Evolutionary conservation across 92 coral and sea anemone genomes (phyloP).

Genomic region (Parazoanthus swiftii): DNA sequence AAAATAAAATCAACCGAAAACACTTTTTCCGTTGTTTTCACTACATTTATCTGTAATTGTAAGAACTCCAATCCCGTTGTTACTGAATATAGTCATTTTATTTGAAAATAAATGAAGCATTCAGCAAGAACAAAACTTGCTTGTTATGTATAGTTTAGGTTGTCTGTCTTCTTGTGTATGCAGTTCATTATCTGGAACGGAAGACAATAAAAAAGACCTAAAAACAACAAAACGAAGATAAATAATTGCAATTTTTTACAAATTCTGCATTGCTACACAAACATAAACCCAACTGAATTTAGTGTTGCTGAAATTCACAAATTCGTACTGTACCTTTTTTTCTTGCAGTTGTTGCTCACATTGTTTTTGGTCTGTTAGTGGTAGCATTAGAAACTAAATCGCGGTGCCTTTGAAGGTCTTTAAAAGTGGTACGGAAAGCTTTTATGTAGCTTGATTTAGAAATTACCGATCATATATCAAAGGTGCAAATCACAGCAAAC

Average conservation of each 20-base stretch:
- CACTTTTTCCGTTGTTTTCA: background rate
- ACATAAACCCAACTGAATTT: background rate
- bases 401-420: background rate
- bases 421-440: background rate
- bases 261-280: background rate
- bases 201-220: background rate
- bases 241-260: background rate
- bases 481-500: too few relatives aligned
- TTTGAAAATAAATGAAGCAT: background rate
- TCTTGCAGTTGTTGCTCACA: background rate
- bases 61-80: background rate
- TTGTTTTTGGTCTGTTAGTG: background rate
- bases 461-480: background rate
- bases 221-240: background rate
- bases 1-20: background rate
- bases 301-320: background rate
- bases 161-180: background rate
- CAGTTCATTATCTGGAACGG: slow-evolving; percentile 21
- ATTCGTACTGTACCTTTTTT: background rate
- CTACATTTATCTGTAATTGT: background rate
- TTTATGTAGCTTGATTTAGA: background rate
- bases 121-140: background rate
- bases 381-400: background rate
- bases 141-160: background rate
- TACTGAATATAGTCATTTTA: background rate